Conservation (phyloP, 2,888 invertebrate genomes). For the Dermolepida albohirtum region DNA sequence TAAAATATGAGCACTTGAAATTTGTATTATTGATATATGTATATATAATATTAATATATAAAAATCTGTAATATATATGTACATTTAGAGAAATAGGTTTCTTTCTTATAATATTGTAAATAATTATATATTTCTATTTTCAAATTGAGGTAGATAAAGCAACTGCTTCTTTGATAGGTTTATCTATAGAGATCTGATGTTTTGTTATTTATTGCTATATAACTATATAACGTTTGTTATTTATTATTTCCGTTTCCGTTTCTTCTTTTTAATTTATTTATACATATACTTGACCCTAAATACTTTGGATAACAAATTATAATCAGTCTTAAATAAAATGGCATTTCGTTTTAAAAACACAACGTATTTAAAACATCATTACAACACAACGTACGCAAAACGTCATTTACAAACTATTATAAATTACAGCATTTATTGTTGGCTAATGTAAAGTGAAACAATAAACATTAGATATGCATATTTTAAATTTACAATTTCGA, state of each 20-base stretch:
- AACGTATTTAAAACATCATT: constrained; percentile 33
- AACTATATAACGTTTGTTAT: constrained; percentile 36
- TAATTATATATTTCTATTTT: constrained; percentile 44
- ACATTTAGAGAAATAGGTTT: constrained; percentile 39
- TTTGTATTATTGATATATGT: constrained; percentile 51
- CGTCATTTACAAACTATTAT: constrained; percentile 17
- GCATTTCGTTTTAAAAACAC: constrained; percentile 52
- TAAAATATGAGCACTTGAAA: constrained; percentile 55
- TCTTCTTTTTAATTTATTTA: constrained; percentile 24
- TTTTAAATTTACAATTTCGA: neutral
- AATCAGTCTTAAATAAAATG: constrained; percentile 66
- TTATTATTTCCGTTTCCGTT: constrained; percentile 13
- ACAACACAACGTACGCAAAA: constrained; percentile 33
- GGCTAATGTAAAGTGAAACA: constrained; percentile 1
- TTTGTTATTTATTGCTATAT: constrained; percentile 27
- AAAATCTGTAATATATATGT: constrained; percentile 55
- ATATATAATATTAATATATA: constrained; percentile 55
- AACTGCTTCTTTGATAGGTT: constrained; percentile 49
- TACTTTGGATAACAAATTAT: constrained; percentile 60
- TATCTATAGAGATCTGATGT: constrained; percentile 50
- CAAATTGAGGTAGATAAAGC: constrained; percentile 59
- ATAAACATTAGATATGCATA: constrained; percentile 16
- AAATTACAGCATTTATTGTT: neutral
- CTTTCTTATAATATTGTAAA: constrained; percentile 39
- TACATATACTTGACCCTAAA: constrained; percentile 51